Evolutionary conservation across 23 tunicate species (phyloP).

Genomic region (Phallusia fumigata): DNA sequence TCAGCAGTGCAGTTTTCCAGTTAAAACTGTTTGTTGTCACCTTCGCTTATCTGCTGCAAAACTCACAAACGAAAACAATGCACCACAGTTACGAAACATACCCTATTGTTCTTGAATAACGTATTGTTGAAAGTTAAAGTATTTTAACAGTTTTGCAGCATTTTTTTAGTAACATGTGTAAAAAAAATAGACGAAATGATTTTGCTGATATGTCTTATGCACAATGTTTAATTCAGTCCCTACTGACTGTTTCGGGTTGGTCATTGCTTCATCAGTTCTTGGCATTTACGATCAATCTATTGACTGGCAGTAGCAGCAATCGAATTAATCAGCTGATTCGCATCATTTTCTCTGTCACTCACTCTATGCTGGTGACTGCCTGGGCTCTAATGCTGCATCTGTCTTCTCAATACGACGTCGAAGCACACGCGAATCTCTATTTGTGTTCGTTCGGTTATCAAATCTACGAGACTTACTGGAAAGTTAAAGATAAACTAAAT

Average conservation of each 20-base stretch:
- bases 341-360: conserved; percentile 42
- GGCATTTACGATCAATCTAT: conserved; percentile 37
- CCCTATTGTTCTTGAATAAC: no score
- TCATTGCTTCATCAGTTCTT: conserved; percentile 52
- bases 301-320: conserved; percentile 39
- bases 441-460: conserved; percentile 58
- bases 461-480: conserved; percentile 58
- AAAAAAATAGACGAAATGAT: conserved; percentile 34
- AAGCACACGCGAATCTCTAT: conserved; percentile 64
- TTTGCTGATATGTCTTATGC: conserved; percentile 70
- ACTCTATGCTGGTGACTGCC: conserved; percentile 29
- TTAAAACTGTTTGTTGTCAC: no score
- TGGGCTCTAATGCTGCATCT: conserved; percentile 47
- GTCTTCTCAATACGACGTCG: conserved; percentile 44
- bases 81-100: no score
- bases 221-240: conserved; percentile 42
- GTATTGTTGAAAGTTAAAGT: no score
- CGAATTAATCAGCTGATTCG: conserved; percentile 49
- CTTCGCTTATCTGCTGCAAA: no score
- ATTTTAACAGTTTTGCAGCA: no score
- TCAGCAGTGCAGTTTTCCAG: no score
- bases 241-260: conserved; percentile 48
- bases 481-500: conserved; percentile 32
- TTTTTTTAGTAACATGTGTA: no score
- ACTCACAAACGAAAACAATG: no score